A percentile compares a stretch with the other conserved stretches of the same genome.
These are phyloP conservation scores for Geotrypetes seraphini DNA, from an alignment of 2,797 vertebrate species.

Conservation along the genomic window DNA sequence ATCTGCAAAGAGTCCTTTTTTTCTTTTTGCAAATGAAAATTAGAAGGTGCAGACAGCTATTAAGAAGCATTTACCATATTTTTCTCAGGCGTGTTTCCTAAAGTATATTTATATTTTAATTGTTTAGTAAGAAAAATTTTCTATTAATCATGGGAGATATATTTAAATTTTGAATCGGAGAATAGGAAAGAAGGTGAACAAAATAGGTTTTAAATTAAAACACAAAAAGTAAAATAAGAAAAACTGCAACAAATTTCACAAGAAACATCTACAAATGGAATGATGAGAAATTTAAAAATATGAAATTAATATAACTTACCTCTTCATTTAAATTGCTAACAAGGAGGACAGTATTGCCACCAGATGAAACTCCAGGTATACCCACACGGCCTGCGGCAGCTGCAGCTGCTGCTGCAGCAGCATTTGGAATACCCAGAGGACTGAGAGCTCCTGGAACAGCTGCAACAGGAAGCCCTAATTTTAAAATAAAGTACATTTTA, in stretches of 20 bases:
- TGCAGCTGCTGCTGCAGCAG: slow-evolving; percentile 82
- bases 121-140: too few relatives aligned
- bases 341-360: slow-evolving; percentile 82
- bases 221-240: too few relatives aligned
- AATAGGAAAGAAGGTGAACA: too few relatives aligned
- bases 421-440: slow-evolving; percentile 78
- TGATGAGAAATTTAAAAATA: background rate
- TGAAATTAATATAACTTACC: slow-evolving; percentile 61
- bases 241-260: slow-evolving; percentile 39
- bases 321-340: slow-evolving; percentile 98
- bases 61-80: slow-evolving; percentile 42
- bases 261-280: slow-evolving; percentile 42
- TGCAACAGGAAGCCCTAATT: slow-evolving; percentile 63
- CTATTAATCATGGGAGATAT: too few relatives aligned
- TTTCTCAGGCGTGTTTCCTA: too few relatives aligned
- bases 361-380: slow-evolving; percentile 75
- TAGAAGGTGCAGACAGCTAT: slow-evolving; percentile 37
- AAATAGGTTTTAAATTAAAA: too few relatives aligned
- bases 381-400: slow-evolving; percentile 88
- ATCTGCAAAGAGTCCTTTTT: slow-evolving; percentile 32
- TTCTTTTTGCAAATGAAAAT: slow-evolving; percentile 24
- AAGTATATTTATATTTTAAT: too few relatives aligned
- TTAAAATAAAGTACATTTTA: slow-evolving; percentile 73
- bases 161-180: background rate
- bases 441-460: slow-evolving; percentile 84